Evolutionary conservation across 2,797 vertebrate species (phyloP).

Genomic region (Carduelis carduelis): DNA sequence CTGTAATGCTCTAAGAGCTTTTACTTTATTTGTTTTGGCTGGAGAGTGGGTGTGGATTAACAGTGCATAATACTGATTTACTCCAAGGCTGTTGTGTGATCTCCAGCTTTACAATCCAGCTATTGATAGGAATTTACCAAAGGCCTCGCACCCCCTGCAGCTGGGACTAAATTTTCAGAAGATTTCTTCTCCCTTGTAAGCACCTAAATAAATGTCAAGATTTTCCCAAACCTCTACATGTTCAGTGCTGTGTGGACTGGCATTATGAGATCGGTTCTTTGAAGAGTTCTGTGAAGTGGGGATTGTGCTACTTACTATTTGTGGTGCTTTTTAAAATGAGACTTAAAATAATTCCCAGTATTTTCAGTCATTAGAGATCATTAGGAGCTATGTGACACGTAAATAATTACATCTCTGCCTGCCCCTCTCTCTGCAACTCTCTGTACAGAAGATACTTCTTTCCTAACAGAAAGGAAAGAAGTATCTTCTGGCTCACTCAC

Average conservation of each 20-base stretch:
- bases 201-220: background rate
- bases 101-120: background rate
- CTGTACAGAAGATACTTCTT: background rate
- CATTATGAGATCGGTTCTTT: background rate
- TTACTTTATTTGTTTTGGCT: slow-evolving; percentile 33
- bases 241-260: background rate
- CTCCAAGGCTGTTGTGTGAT: background rate
- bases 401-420: background rate
- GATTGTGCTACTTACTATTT: background rate
- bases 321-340: background rate
- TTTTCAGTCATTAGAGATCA: background rate
- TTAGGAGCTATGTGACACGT: background rate
- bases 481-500: background rate
- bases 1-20: slow-evolving; percentile 5
- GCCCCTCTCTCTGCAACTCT: background rate
- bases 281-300: background rate
- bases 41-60: slow-evolving; percentile 26
- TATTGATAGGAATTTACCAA: background rate
- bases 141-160: background rate
- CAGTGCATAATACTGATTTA: background rate
- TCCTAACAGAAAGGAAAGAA: background rate
- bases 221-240: background rate
- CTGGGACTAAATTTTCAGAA: background rate
- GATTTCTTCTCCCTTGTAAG: background rate
- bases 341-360: background rate